phyloP scores from a whole-genome alignment of 2,888 invertebrate genomes.

The Horisme vitalbata region DNA sequence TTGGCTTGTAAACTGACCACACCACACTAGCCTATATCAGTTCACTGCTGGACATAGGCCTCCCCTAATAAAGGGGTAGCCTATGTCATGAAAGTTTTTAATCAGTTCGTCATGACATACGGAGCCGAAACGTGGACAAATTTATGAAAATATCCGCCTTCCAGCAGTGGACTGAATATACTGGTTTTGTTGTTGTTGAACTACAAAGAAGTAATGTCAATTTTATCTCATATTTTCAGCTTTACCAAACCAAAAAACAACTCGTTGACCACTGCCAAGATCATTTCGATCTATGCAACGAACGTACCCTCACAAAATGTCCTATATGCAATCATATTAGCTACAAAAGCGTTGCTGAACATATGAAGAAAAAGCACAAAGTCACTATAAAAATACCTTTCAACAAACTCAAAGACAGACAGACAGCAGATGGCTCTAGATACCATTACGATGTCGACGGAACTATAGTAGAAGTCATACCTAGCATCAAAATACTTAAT shows the following conservation, averaged over 20 bases:
- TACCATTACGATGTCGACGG: slow-evolving; percentile 52
- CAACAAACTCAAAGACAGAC: slow-evolving; percentile 42
- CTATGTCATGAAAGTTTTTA: too few species aligned
- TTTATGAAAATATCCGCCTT: too few species aligned
- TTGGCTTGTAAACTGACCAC: too few species aligned
- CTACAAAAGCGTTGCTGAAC: slow-evolving; percentile 39
- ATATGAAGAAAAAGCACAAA: slow-evolving; percentile 48
- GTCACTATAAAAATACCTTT: slow-evolving; percentile 40
- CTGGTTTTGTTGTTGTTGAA: too few species aligned
- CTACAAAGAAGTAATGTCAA: too few species aligned
- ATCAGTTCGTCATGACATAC: too few species aligned
- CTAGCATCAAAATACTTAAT: slow-evolving; percentile 60
- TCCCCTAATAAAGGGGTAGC: too few species aligned
- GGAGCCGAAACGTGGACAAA: too few species aligned
- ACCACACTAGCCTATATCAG: too few species aligned
- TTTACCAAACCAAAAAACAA: slow-evolving; percentile 57
- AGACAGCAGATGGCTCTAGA: slow-evolving; percentile 40
- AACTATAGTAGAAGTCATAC: slow-evolving; percentile 58
- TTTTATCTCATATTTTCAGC: slow-evolving; percentile 45
- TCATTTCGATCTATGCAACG: slow-evolving; percentile 63
- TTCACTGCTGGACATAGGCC: too few species aligned
- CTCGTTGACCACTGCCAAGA: slow-evolving; percentile 56
- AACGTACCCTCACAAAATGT: slow-evolving; percentile 58
- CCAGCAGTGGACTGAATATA: too few species aligned
- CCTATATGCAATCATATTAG: slow-evolving; percentile 61